phyloP scores from a whole-genome alignment of 2,797 vertebrate genomes.

The Monodelphis domestica region DNA sequence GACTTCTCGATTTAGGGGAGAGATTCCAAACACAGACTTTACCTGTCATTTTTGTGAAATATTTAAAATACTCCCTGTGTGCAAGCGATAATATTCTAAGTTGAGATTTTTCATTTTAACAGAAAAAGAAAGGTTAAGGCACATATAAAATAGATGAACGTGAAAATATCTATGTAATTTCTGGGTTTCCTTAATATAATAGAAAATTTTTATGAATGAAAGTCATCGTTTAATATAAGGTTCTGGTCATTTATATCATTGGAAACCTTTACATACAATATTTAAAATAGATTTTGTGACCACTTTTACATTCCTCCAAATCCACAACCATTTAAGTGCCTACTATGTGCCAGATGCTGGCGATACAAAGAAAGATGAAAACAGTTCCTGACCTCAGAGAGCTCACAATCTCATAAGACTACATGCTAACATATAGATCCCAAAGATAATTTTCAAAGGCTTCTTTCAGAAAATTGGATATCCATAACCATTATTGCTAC shows the following conservation, averaged over 20 bases:
- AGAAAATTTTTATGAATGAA: slow-evolving; percentile 47
- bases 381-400: neutral
- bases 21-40: neutral
- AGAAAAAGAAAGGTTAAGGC: slow-evolving; percentile 18
- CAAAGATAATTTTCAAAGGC: neutral
- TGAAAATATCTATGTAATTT: neutral
- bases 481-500: slow-evolving; percentile 10
- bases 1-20: neutral
- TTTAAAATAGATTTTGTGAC: slow-evolving; percentile 41
- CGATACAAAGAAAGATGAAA: neutral
- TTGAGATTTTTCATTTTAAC: slow-evolving; percentile 13
- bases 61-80: slow-evolving; percentile 16
- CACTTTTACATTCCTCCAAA: neutral
- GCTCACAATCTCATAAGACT: neutral
- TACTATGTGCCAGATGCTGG: neutral
- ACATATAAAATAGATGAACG: slow-evolving; percentile 42
- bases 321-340: neutral
- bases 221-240: neutral
- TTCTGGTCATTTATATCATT: slow-evolving; percentile 27
- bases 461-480: neutral
- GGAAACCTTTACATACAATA: neutral
- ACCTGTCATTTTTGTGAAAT: slow-evolving; percentile 31
- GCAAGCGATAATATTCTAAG: neutral
- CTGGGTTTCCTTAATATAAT: neutral
- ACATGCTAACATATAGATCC: too few relatives aligned